phyloP scores from a whole-genome alignment of 2,888 invertebrate species.

The Cetonia aurata region DNA sequence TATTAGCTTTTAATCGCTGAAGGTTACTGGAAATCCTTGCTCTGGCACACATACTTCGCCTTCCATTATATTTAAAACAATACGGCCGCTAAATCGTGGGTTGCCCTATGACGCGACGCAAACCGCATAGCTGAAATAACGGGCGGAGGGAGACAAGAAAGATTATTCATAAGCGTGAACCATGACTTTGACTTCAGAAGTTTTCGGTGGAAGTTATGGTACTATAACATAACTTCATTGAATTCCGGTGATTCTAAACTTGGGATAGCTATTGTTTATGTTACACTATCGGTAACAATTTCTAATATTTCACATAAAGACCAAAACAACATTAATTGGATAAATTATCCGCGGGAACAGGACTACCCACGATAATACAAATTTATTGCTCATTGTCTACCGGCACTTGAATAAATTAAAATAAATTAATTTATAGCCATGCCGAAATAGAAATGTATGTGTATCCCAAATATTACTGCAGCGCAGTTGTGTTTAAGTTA shows the following conservation, averaged over 20 bases:
- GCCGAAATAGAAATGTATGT: constrained; percentile 14
- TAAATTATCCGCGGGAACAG: constrained; percentile 19
- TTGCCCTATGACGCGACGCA: constrained; percentile 30
- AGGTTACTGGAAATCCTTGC: constrained; percentile 12
- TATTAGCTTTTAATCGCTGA: constrained; percentile 11
- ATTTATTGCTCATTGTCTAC: constrained; percentile 12
- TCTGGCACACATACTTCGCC: constrained; percentile 12
- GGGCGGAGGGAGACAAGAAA: constrained; percentile 41
- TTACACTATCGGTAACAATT: constrained; percentile 43
- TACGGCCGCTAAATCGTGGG: constrained; percentile 33
- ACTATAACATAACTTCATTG: constrained; percentile 45
- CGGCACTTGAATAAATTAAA: constrained; percentile 1
- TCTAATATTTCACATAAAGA: constrained; percentile 40
- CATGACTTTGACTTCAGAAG: constrained; percentile 47
- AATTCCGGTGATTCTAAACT: constrained; percentile 48
- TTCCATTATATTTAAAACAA: constrained; percentile 35
- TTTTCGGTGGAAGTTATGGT: constrained; percentile 45
- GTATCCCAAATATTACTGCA: background rate
- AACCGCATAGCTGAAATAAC: constrained; percentile 43
- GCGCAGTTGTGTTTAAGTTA: background rate
- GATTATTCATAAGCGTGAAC: constrained; percentile 47
- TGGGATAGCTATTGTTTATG: constrained; percentile 45
- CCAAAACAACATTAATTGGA: constrained; percentile 26
- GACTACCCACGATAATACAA: background rate
- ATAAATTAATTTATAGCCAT: constrained; percentile 18